A percentile compares a stretch with the other conserved stretches of the same genome.
These are phyloP conservation scores for Perodicticus potto DNA, from an alignment of 2,797 vertebrate species.

Conservation along the genomic window DNA sequence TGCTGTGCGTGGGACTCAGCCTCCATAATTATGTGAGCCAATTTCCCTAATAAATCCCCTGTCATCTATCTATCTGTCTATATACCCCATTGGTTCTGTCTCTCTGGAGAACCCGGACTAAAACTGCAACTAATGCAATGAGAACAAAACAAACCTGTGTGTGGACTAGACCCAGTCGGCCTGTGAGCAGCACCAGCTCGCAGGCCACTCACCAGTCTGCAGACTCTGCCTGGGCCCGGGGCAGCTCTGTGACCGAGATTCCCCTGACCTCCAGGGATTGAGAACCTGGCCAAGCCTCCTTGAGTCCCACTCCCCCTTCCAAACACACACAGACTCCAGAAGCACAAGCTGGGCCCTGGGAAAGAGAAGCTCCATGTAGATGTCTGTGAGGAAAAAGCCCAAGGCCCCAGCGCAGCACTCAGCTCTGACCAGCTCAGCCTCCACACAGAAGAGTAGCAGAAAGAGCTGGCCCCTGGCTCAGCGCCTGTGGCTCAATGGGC, in stretches of 20 bases:
- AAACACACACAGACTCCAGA: not conserved
- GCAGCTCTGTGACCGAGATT: not conserved
- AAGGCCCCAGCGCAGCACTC: accelerated
- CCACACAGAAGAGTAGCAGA: not conserved
- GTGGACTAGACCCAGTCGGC: not conserved
- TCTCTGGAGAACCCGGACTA: not conserved
- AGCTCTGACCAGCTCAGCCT: not conserved
- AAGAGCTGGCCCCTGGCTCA: too few relatives aligned
- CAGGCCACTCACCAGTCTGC: not conserved
- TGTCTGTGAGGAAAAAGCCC: not conserved
- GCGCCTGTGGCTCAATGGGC: too few relatives aligned
- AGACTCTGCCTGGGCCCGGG: accelerated
- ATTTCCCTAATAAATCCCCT: not conserved
- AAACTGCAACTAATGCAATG: not conserved
- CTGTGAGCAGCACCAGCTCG: not conserved
- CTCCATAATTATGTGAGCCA: not conserved
- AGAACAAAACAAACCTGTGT: not conserved
- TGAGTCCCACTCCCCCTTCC: not conserved
- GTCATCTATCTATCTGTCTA: not conserved
- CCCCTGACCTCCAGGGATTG: not conserved
- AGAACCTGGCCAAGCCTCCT: not conserved
- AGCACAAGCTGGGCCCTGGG: not conserved
- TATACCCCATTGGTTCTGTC: not conserved
- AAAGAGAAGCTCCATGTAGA: too few relatives aligned
- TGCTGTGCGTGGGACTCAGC: not conserved